Evolutionary conservation across 2,113 vertebrate genomes (phyloP).

Genomic region (Zingel zingel): DNA sequence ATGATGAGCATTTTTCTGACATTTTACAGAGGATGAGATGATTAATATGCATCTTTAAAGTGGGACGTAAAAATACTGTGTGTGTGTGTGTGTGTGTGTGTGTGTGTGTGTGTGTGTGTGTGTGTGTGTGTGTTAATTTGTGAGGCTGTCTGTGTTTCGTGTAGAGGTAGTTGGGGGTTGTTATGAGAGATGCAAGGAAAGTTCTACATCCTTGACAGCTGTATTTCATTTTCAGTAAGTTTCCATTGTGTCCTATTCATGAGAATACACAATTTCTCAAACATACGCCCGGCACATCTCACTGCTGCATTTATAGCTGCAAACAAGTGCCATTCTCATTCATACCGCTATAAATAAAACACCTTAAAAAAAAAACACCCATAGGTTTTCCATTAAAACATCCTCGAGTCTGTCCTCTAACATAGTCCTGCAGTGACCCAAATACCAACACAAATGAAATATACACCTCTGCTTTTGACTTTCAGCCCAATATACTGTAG

Average conservation of each 20-base stretch:
- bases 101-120: background rate
- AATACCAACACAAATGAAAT: conserved; percentile 38
- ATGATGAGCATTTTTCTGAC: background rate
- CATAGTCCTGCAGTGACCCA: conserved; percentile 26
- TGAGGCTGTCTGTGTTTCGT: background rate
- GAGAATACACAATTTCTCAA: background rate
- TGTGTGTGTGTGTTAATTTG: background rate
- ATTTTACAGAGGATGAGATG: conserved; percentile 5
- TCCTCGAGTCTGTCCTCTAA: conserved; percentile 22
- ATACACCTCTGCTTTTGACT: conserved; percentile 8
- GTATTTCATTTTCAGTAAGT: conserved; percentile 20
- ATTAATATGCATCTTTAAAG: conserved; percentile 48
- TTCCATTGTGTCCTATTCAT: conserved; percentile 7
- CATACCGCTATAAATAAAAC: conserved; percentile 51
- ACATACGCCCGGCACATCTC: conserved; percentile 12
- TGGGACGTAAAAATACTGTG: conserved; percentile 19
- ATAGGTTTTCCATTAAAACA: conserved; percentile 26
- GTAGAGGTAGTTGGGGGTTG: background rate
- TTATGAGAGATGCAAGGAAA: conserved; percentile 14
- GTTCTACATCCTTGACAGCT: conserved; percentile 26
- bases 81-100: background rate
- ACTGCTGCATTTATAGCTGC: conserved; percentile 12
- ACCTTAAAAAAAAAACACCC: conserved; percentile 16
- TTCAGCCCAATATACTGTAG: background rate
- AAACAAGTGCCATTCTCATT: conserved; percentile 20